phyloP scores from a whole-genome alignment of 2,113 vertebrate genomes.

The Marmota flaviventris region DNA sequence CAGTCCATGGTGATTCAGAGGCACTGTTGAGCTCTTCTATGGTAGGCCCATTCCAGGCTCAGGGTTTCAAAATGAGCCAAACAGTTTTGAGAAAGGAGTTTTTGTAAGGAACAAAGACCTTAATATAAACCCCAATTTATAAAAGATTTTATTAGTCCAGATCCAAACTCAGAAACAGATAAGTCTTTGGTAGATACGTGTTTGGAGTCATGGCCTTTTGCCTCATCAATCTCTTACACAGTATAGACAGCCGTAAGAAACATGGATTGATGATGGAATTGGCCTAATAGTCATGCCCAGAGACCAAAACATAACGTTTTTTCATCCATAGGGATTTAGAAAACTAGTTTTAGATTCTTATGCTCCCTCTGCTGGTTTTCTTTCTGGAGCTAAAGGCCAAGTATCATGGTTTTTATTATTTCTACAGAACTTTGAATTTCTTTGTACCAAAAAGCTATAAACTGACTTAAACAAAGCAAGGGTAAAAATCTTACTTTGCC shows the following conservation, averaged over 20 bases:
- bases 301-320: not conserved
- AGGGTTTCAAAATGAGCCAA: not conserved
- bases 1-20: not conserved
- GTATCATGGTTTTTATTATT: constrained; percentile 34
- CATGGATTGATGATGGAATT: not conserved
- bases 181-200: not conserved
- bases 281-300: not conserved
- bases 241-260: not conserved
- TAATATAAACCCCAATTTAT: not conserved
- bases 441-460: constrained; percentile 24
- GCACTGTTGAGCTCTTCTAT: not conserved
- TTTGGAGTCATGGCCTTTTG: not conserved
- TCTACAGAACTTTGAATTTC: constrained; percentile 52
- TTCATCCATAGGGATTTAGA: not conserved
- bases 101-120: not conserved
- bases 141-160: not conserved
- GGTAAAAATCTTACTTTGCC: constrained; percentile 31
- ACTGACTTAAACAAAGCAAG: not conserved
- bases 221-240: not conserved
- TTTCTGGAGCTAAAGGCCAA: constrained; percentile 49
- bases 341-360: constrained; percentile 67
- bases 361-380: constrained; percentile 76
- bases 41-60: not conserved
- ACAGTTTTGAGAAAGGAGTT: not conserved
- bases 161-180: not conserved